These are phyloP conservation scores for Drosophila sp. DNA, from an alignment of 1,140 invertebrate species.

Conservation along the genomic window DNA sequence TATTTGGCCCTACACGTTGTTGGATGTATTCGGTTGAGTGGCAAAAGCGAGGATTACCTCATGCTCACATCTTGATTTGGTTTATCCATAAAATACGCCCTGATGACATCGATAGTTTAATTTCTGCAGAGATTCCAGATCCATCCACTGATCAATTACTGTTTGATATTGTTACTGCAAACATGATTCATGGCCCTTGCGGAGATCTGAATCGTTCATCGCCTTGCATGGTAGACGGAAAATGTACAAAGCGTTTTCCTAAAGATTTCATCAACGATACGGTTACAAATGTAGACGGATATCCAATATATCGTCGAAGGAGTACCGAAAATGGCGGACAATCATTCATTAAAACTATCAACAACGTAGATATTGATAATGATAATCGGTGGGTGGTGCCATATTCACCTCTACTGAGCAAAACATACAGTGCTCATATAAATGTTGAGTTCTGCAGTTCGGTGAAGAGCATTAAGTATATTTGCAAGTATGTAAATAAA, in stretches of 20 bases:
- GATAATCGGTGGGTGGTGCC: not conserved
- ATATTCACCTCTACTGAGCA: slow-evolving; percentile 17
- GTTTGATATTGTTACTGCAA: slow-evolving; percentile 18
- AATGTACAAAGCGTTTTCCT: slow-evolving; percentile 1
- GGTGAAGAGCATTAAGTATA: slow-evolving; percentile 9
- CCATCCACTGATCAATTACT: slow-evolving; percentile 10
- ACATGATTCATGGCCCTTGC: slow-evolving; percentile 12
- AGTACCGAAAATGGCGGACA: slow-evolving; percentile 14
- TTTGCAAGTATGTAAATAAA: slow-evolving; percentile 11
- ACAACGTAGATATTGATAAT: slow-evolving; percentile 12
- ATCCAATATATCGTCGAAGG: slow-evolving; percentile 23
- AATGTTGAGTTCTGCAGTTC: slow-evolving; percentile 16
- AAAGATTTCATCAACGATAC: slow-evolving; percentile 18
- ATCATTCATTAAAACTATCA: slow-evolving; percentile 19
- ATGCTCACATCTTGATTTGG: slow-evolving; percentile 13
- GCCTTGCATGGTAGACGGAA: slow-evolving; percentile 9
- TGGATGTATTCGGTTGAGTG: not conserved
- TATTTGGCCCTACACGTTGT: not conserved
- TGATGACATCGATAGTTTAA: slow-evolving; percentile 8
- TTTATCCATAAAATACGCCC: slow-evolving; percentile 8
- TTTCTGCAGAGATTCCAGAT: slow-evolving; percentile 12
- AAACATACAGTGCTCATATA: slow-evolving; percentile 18
- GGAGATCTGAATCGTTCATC: slow-evolving; percentile 9
- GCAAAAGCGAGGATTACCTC: slow-evolving; percentile 4
- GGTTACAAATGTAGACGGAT: slow-evolving; percentile 7